These are phyloP conservation scores for Ptychodera flava DNA, from an alignment of 35 echinoderm and acorn worm genomes.

Conservation along the genomic window DNA sequence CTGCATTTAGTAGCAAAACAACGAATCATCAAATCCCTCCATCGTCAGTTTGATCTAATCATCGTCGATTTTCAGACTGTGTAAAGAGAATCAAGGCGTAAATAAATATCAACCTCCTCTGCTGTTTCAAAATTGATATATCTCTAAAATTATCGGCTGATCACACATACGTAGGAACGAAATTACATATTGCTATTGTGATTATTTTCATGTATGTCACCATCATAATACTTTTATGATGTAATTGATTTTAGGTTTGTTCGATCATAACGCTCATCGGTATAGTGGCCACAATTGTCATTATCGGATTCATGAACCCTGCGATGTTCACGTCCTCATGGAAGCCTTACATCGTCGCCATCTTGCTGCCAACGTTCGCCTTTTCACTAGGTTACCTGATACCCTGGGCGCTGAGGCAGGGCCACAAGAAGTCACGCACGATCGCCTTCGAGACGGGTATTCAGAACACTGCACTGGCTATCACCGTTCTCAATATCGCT, in stretches of 20 bases:
- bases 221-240: too few relatives aligned
- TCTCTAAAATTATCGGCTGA: too few relatives aligned
- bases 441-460: not conserved
- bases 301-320: not conserved
- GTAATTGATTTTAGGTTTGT: not conserved
- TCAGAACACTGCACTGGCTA: not conserved
- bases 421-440: not conserved
- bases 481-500: not conserved
- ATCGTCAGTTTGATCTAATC: too few relatives aligned
- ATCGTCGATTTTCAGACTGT: too few relatives aligned
- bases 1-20: too few relatives aligned
- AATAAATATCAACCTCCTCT: too few relatives aligned
- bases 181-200: too few relatives aligned
- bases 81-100: too few relatives aligned
- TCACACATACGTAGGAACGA: too few relatives aligned
- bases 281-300: not conserved
- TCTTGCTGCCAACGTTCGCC: not conserved
- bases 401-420: not conserved
- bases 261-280: not conserved
- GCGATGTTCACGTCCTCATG: not conserved
- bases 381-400: not conserved
- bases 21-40: too few relatives aligned
- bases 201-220: too few relatives aligned
- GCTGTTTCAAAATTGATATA: too few relatives aligned
- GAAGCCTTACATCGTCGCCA: not conserved